Evolutionary conservation across 2,797 vertebrate genomes (phyloP).

Genomic region (Tangara arthus): DNA sequence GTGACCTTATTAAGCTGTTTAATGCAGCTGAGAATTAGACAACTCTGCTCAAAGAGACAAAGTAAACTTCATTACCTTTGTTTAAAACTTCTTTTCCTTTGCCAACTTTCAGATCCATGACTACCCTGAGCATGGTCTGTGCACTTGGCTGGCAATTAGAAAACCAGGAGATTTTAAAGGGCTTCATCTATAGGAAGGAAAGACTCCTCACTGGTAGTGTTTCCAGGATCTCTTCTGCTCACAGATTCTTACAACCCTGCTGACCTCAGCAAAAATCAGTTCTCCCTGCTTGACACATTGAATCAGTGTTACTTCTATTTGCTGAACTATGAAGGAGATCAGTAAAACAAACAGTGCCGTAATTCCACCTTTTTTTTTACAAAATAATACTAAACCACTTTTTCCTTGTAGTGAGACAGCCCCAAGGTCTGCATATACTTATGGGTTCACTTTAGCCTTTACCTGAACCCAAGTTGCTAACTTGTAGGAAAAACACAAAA

Average conservation of each 20-base stretch:
- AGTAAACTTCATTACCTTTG: not conserved
- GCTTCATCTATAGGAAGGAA: not conserved
- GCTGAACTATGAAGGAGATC: not conserved
- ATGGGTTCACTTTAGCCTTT: not conserved
- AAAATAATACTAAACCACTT: not conserved
- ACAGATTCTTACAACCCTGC: not conserved
- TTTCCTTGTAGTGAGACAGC: not conserved
- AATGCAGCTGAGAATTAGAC: not conserved
- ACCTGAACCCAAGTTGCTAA: not conserved
- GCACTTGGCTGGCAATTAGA: not conserved
- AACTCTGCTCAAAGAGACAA: not conserved
- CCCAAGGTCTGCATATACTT: not conserved
- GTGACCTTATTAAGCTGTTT: conserved; percentile 46
- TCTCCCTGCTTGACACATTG: not conserved
- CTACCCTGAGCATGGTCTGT: not conserved
- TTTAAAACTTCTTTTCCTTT: not conserved
- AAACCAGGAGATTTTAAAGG: not conserved
- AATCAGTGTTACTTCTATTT: not conserved
- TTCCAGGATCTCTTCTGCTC: not conserved
- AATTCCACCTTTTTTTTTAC: not conserved
- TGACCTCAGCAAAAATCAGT: not conserved
- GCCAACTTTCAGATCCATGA: not conserved
- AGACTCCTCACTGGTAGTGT: not conserved
- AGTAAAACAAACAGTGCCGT: not conserved
- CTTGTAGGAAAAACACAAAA: not conserved